phyloP scores from a whole-genome alignment of 1,140 invertebrate species.

The Contarinia nasturtii region DNA sequence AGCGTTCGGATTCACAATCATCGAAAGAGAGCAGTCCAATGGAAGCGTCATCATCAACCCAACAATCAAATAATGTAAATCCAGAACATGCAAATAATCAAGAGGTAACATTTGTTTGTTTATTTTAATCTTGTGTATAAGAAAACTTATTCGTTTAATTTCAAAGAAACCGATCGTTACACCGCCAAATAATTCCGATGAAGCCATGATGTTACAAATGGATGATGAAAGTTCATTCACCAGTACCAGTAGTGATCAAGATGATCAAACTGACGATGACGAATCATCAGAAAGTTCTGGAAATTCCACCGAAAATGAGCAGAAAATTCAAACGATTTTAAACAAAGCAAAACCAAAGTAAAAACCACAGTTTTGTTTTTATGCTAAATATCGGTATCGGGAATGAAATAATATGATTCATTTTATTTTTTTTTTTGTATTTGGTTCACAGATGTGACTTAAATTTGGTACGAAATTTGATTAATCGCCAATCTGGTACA shows the following conservation, averaged over 20 bases:
- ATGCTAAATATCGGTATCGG: too few relatives aligned
- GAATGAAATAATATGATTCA: conserved; percentile 10
- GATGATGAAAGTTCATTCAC: conserved; percentile 6
- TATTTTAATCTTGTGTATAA: too few relatives aligned
- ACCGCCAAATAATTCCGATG: neutral
- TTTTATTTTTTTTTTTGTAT: conserved; percentile 1
- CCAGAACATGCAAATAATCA: too few relatives aligned
- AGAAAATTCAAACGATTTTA: conserved; percentile 29
- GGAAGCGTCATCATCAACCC: too few relatives aligned
- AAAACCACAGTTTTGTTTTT: conserved; percentile 27
- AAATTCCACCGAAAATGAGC: conserved; percentile 23
- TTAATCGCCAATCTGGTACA: neutral
- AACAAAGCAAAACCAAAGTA: conserved; percentile 41
- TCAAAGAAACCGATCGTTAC: neutral
- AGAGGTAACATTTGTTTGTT: too few relatives aligned
- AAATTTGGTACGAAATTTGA: too few relatives aligned
- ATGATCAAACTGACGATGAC: conserved; percentile 17
- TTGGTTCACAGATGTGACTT: neutral
- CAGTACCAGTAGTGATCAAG: conserved; percentile 5
- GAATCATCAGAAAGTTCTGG: conserved; percentile 19
- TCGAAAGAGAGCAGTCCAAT: too few relatives aligned
- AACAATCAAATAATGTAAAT: too few relatives aligned
- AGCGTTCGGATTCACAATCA: too few relatives aligned
- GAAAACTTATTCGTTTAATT: neutral
- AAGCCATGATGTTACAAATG: conserved; percentile 1